Evolutionary conservation across 2,797 vertebrate species (phyloP).

Genomic region (Fistularia tabacaria): DNA sequence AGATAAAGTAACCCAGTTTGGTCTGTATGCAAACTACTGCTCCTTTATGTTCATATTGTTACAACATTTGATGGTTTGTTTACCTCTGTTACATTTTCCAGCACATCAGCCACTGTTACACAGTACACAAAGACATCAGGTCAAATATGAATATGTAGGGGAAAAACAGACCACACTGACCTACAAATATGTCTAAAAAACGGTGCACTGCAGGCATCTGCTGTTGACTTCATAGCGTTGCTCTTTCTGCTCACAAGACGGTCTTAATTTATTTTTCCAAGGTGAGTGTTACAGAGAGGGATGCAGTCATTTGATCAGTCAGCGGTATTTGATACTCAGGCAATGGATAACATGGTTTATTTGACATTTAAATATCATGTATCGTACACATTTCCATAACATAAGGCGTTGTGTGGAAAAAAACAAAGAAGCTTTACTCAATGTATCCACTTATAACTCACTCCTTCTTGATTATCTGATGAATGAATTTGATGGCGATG

Average conservation of each 20-base stretch:
- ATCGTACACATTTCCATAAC: too few relatives aligned
- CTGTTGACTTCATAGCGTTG: slow-evolving; percentile 25
- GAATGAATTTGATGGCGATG: too few relatives aligned
- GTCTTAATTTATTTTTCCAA: slow-evolving; percentile 15
- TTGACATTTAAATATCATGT: background rate
- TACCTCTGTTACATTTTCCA: background rate
- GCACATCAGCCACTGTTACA: slow-evolving; percentile 2
- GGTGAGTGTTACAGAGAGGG: slow-evolving; percentile 11
- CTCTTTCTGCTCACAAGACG: slow-evolving; percentile 10
- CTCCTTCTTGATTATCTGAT: background rate
- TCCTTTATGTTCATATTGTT: background rate
- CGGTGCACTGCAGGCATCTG: slow-evolving; percentile 20
- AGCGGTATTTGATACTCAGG: slow-evolving; percentile 16
- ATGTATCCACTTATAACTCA: background rate
- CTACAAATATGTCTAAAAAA: slow-evolving; percentile 17
- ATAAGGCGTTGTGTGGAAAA: too few relatives aligned
- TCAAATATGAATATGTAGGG: slow-evolving; percentile 31
- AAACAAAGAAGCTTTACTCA: too few relatives aligned
- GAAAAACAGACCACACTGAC: too few relatives aligned
- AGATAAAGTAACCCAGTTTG: background rate
- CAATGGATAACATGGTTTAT: slow-evolving; percentile 30
- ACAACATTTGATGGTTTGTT: background rate
- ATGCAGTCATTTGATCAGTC: slow-evolving; percentile 24
- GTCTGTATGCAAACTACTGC: background rate
- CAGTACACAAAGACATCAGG: slow-evolving; percentile 2